Percentiles rank a stretch among this genome's conserved stretches.
Evolutionary conservation across 2,797 vertebrate genomes (phyloP).

Genomic region (Alcedo quadribrachys): DNA sequence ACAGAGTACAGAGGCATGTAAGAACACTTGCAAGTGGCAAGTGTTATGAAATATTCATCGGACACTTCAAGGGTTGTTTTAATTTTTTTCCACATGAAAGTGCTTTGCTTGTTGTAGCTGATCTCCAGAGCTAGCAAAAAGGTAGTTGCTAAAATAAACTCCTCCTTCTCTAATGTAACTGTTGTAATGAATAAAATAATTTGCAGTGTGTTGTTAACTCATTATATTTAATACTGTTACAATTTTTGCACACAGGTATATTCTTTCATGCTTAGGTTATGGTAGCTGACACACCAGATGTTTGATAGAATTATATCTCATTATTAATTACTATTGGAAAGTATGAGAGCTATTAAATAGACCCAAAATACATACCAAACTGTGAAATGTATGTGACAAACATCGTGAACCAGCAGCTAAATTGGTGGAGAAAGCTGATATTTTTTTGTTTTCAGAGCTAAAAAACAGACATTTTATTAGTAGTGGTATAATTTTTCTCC

Average conservation of each 20-base stretch:
- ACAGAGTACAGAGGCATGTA: constrained; percentile 1
- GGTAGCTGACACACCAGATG: neutral
- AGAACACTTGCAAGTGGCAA: neutral
- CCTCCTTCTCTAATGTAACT: neutral
- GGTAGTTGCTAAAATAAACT: neutral
- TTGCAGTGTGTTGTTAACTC: neutral
- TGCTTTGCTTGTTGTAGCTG: neutral
- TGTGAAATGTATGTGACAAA: neutral
- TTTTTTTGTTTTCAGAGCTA: neutral
- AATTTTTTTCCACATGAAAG: constrained; percentile 18
- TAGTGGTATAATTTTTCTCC: neutral
- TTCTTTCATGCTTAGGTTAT: neutral
- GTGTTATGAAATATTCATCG: constrained; percentile 57
- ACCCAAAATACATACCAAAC: neutral
- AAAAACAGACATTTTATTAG: neutral
- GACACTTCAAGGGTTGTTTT: constrained; percentile 18
- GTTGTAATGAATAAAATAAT: neutral
- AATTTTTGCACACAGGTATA: neutral
- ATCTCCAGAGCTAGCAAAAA: neutral
- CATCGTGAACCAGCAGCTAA: neutral
- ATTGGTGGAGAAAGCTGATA: neutral
- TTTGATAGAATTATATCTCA: neutral
- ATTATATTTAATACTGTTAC: neutral
- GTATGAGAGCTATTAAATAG: neutral
- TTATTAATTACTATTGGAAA: neutral